Evolutionary conservation across 2,888 invertebrate genomes (phyloP).

Genomic region (Ormyrus pomaceus): DNA sequence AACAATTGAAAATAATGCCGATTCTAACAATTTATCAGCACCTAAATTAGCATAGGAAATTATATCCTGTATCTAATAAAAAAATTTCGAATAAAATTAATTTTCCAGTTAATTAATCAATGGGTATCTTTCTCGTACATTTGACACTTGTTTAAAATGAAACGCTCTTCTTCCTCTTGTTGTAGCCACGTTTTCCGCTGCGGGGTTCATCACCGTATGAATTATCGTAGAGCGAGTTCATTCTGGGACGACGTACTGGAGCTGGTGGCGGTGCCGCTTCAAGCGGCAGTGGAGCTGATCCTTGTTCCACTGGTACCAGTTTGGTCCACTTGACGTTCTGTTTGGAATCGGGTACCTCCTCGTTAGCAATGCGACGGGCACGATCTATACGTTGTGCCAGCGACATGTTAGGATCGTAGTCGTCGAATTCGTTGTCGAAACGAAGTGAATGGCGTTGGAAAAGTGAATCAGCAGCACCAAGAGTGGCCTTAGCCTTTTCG

Average conservation of each 20-base stretch:
- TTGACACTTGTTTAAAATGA: conserved; percentile 63
- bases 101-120: neutral
- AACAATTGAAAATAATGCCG: neutral
- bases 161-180: conserved; percentile 70
- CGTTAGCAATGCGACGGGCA: conserved; percentile 62
- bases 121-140: too few relatives aligned
- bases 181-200: conserved; percentile 62
- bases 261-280: conserved; percentile 43
- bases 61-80: too few relatives aligned
- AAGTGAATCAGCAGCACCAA: conserved; percentile 68
- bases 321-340: conserved; percentile 64
- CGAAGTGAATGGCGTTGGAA: conserved; percentile 71
- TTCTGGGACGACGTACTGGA: conserved; percentile 57
- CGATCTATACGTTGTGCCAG: conserved; percentile 65
- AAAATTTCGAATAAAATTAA: neutral
- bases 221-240: conserved; percentile 65
- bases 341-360: conserved; percentile 58
- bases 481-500: conserved; percentile 68
- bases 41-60: too few relatives aligned
- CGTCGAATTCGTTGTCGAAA: conserved; percentile 67
- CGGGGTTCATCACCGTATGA: conserved; percentile 58
- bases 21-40: too few relatives aligned
- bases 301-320: conserved; percentile 45
- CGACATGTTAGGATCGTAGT: conserved; percentile 59
- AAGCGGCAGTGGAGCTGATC: conserved; percentile 6